Base-by-base conservation (phyloP, 2,888 invertebrate species). In the Macropis europaea region DNA sequence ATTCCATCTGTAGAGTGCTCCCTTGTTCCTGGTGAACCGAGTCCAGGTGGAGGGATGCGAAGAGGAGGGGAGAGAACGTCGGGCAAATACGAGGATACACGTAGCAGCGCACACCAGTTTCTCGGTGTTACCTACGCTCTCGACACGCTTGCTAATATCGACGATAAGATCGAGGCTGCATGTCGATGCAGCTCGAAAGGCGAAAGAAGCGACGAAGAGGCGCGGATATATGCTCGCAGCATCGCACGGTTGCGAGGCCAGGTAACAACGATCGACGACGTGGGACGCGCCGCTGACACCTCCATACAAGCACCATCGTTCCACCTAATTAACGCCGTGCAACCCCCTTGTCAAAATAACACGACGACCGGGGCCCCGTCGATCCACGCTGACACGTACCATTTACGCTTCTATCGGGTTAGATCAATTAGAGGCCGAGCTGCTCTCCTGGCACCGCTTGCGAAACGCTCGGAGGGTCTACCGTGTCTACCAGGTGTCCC, bases 141-240 rank as follows among this genome's bases (percentile, higher is more conserved):
- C 79, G 82, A 81, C 79, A 79, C 73, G 82, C 79, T 81, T 74
- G 77, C 83, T 79, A 84, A 84, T 84, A 84, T 84, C 82, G 42
- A 28, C 71, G 81, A 82, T 82, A 82, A 80, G 81, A 85, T 85
- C 85, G 73, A 70, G 72, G 57, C 76, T 70, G 64, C 75, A 70
- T 59, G 74, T 80, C 77, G 69, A 70, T 61, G 63, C 47, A 38
- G 60, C n/a, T n/a, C n/a, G n/a, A n/a, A n/a, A 42, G 30, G 24
- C 36, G 56, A 56, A 53, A 62, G 42, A 48, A 48, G 60, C 47
- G 54, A 30, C 45, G 50, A 26, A 26, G 60, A 38, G 28, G 48
- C 40, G 47, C 54, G 73, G 30, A 57, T 67, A n/a, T n/a, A 54
- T 56, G 56, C 47, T 66, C 63, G 59, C 42, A 52, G 47, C 42